Conservation (phyloP, 2,113 vertebrate species). For the Nothoprocta pentlandii region DNA sequence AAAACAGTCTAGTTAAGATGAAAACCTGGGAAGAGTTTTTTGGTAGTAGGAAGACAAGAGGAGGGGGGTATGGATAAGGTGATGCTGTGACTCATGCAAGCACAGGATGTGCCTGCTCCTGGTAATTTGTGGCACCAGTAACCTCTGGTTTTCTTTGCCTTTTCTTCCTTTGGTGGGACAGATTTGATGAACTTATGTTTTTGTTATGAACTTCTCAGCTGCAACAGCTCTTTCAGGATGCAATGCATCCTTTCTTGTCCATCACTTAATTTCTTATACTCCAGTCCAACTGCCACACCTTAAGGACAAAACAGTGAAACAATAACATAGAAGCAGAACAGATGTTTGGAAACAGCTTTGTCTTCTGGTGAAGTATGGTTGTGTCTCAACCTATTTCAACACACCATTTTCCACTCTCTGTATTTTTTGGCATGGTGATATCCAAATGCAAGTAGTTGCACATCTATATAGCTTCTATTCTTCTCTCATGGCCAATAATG, state of each 20-base stretch:
- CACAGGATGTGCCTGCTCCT: not conserved
- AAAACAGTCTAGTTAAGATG: not conserved
- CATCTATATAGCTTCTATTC: not conserved
- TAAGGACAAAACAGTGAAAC: not conserved
- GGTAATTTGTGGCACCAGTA: not conserved
- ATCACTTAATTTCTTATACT: not conserved
- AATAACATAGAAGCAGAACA: not conserved
- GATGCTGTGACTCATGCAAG: not conserved
- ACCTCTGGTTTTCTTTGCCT: not conserved
- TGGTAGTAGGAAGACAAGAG: not conserved
- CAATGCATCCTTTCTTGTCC: not conserved
- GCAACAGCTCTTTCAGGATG: not conserved
- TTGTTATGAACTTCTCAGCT: not conserved
- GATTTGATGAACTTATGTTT: not conserved
- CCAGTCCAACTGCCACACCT: not conserved
- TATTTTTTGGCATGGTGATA: not conserved
- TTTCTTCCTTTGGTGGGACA: not conserved
- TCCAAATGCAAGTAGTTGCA: not conserved
- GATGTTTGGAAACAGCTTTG: not conserved
- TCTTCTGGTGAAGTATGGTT: not conserved
- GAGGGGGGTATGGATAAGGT: not conserved
- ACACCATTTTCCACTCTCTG: not conserved
- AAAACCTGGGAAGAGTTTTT: not conserved
- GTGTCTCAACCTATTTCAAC: not conserved
- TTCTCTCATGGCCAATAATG: not conserved